A percentile compares a stretch with the other conserved stretches of the same genome.
phyloP scores from a whole-genome alignment of 2,797 vertebrate genomes.

The Phaenicophaeus curvirostris region DNA sequence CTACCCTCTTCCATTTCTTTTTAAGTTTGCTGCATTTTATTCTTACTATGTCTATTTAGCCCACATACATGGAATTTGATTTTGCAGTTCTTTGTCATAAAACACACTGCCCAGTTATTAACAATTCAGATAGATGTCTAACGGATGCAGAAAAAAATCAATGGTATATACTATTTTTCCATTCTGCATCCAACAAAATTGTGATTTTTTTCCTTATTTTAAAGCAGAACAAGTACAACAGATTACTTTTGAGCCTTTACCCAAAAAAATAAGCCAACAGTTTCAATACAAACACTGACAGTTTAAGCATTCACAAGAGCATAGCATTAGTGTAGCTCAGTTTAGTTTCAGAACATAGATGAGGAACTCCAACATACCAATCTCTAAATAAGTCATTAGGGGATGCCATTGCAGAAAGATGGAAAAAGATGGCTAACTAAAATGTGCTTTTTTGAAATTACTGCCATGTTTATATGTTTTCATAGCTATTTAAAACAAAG shows the following conservation, averaged over 20 bases:
- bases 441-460: neutral
- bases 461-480: accelerated
- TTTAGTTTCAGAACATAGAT: no score
- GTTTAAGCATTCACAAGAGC: neutral
- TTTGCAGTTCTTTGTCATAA: neutral
- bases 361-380: neutral
- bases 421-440: neutral
- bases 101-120: neutral
- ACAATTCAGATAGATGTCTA: neutral
- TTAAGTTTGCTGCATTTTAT: neutral
- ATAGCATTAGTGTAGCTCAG: neutral
- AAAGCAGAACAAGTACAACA: neutral
- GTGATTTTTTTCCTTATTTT: neutral
- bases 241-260: neutral
- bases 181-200: accelerated
- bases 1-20: neutral
- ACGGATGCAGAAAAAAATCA: neutral
- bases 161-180: neutral
- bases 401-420: neutral
- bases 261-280: neutral
- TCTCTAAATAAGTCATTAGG: neutral
- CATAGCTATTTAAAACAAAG: neutral
- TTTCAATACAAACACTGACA: neutral
- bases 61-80: neutral
- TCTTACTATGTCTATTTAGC: neutral